Percentiles rank a stretch among this genome's conserved stretches.
phyloP scores from a whole-genome alignment of 2,888 invertebrate species.

The Malacosoma neustria region DNA sequence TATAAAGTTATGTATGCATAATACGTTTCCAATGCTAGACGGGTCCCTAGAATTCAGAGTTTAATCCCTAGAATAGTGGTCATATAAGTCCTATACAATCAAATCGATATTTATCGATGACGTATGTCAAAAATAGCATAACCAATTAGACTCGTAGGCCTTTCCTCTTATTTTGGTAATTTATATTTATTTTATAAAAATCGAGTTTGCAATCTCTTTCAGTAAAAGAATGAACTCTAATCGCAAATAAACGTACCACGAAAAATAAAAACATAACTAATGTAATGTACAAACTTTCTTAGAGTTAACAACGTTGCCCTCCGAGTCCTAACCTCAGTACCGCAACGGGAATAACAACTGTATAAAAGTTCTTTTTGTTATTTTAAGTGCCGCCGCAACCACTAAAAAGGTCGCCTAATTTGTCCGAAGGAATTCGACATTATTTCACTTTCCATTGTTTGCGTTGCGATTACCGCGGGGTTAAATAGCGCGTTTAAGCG shows the following conservation, averaged over 20 bases:
- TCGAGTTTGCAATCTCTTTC: too few species aligned
- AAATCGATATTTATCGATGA: too few species aligned
- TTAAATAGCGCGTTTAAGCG: conserved; percentile 64
- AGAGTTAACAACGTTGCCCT: background rate
- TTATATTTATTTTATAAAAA: too few species aligned
- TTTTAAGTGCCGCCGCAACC: conserved; percentile 39
- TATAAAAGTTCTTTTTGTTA: conserved; percentile 47
- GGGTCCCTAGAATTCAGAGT: too few species aligned
- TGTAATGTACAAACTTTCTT: conserved; percentile 4
- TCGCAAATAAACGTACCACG: background rate
- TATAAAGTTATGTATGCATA: too few species aligned
- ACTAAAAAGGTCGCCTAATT: conserved; percentile 66
- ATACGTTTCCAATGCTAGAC: too few species aligned
- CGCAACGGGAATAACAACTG: conserved; percentile 21
- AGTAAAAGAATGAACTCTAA: background rate
- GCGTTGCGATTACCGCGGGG: conserved; percentile 65
- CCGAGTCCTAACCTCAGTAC: conserved; percentile 5
- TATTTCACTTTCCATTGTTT: conserved; percentile 66
- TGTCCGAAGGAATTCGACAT: conserved; percentile 67
- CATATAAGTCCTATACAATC: too few species aligned
- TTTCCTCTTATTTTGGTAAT: too few species aligned
- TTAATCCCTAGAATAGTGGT: too few species aligned
- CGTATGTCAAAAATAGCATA: too few species aligned
- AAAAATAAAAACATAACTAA: conserved; percentile 1
- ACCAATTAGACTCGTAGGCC: too few species aligned